A percentile compares a stretch with the other conserved stretches of the same genome.
Evolutionary conservation across 2,113 vertebrate species (phyloP).

Genomic region (Apus apus): DNA sequence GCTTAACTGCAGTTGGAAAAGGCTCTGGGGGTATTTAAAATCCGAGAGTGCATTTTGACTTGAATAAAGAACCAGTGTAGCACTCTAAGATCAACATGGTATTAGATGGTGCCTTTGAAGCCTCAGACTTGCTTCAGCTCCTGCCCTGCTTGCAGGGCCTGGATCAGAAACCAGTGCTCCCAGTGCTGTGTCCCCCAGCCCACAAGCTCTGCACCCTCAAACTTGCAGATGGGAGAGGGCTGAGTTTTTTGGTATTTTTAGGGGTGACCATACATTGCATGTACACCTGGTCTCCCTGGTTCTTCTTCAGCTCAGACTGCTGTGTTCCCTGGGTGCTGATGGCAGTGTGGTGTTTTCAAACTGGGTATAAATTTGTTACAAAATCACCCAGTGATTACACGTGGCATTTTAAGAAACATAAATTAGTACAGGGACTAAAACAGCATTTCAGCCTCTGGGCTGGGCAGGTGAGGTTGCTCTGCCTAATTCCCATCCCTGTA

Average conservation of each 20-base stretch:
- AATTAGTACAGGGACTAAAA: background rate
- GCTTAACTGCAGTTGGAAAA: background rate
- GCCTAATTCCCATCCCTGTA: background rate
- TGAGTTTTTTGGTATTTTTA: background rate
- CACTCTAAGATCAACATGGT: accelerated
- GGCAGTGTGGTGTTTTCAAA: background rate
- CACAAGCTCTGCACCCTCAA: background rate
- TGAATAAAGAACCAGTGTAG: background rate
- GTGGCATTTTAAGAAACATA: background rate
- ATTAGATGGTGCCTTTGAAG: background rate
- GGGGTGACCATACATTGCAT: background rate
- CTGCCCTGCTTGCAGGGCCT: background rate
- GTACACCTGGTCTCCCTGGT: accelerated
- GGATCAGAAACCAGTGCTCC: background rate
- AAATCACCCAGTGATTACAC: background rate
- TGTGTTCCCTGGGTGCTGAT: background rate
- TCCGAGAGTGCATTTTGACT: background rate
- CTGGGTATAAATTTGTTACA: background rate
- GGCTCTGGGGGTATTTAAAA: background rate
- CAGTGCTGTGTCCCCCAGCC: background rate
- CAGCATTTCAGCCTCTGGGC: background rate
- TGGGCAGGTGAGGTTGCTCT: background rate
- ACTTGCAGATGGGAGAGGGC: background rate
- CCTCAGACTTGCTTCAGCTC: background rate
- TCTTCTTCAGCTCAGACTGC: background rate